Evolutionary conservation across 2,888 invertebrate species (phyloP).

Genomic region (Lithophane semibrunnea): DNA sequence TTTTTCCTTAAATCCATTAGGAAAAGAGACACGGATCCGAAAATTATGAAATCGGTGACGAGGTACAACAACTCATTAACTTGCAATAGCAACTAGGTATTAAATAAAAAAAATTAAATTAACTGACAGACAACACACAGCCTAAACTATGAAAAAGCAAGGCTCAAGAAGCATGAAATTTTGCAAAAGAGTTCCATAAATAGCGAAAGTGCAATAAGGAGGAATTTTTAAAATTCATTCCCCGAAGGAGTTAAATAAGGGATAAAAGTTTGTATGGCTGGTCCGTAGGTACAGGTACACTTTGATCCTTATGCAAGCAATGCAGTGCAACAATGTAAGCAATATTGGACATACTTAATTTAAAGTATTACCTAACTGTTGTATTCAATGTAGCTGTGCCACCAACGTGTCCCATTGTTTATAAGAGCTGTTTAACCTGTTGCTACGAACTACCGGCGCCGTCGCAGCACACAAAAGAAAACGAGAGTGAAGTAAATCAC

Average conservation of each 20-base stretch:
- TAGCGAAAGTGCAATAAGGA: background rate
- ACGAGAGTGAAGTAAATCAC: slow-evolving; percentile 45
- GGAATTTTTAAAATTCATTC: background rate
- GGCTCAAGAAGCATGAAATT: background rate
- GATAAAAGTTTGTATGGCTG: no score
- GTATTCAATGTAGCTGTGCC: slow-evolving; percentile 25
- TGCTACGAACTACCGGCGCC: slow-evolving; percentile 26
- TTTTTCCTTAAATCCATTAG: slow-evolving; percentile 2
- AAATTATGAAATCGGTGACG: slow-evolving; percentile 1
- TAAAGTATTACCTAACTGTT: slow-evolving; percentile 14
- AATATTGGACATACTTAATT: background rate
- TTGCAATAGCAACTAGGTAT: background rate
- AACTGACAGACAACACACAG: background rate
- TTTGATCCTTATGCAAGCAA: background rate
- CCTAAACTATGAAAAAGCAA: background rate
- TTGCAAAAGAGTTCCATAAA: background rate
- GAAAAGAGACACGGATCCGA: background rate
- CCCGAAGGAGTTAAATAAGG: background rate
- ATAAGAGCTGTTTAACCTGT: slow-evolving; percentile 45
- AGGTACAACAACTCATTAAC: background rate
- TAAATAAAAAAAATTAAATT: background rate
- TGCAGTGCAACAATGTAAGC: background rate
- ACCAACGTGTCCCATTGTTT: slow-evolving; percentile 44
- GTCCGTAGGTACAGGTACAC: no score
- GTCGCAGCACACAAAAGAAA: slow-evolving; percentile 37